Conservation (phyloP, 92 coral and sea anemone genomes). For the Isaurus tuberculatus region DNA sequence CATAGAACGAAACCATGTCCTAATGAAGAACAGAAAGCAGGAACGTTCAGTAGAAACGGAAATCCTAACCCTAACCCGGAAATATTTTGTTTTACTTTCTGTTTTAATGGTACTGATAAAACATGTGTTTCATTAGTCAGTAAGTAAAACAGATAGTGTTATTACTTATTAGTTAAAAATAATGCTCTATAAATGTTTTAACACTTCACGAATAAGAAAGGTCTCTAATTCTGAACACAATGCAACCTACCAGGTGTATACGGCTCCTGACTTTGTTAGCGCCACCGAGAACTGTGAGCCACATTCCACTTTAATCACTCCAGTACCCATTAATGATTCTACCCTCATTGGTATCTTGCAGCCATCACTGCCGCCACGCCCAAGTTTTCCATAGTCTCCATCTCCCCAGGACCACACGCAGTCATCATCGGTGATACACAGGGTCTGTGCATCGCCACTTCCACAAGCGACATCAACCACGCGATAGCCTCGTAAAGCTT, state of each 20-base stretch:
- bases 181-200: too few species aligned
- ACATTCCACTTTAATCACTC: conserved; percentile 91
- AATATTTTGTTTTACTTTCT: too few species aligned
- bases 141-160: too few species aligned
- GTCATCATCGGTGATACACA: conserved; percentile 95
- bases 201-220: too few species aligned
- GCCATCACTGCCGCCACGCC: conserved; percentile 99
- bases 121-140: too few species aligned
- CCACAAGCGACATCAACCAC: conserved; percentile 98
- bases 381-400: conserved; percentile 98
- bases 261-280: conserved; percentile 93
- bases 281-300: conserved; percentile 99
- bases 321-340: conserved; percentile 84
- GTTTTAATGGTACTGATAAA: too few species aligned
- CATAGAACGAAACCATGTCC: too few species aligned
- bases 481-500: conserved; percentile 88
- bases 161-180: not conserved
- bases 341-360: conserved; percentile 96
- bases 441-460: conserved; percentile 99
- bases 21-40: too few species aligned
- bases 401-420: conserved; percentile 99
- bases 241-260: conserved; percentile 89
- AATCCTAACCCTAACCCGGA: too few species aligned
- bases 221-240: not conserved
- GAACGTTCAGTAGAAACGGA: too few species aligned